Conservation (phyloP, 2,888 invertebrate species). For the Mechanitis mazaeus region DNA sequence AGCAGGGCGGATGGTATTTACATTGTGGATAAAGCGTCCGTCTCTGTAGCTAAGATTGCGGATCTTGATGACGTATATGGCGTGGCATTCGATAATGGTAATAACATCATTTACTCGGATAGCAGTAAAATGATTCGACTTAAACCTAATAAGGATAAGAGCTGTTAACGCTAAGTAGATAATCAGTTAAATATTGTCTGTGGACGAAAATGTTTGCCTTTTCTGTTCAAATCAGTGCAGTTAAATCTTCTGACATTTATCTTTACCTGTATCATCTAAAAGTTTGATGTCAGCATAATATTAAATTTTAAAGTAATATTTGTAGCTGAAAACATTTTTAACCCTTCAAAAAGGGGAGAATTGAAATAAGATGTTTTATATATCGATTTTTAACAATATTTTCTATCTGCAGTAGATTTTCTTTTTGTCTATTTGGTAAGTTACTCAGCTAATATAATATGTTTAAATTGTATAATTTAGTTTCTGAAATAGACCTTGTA, state of each 20-base stretch:
- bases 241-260: too few species aligned
- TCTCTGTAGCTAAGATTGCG: slow-evolving; percentile 39
- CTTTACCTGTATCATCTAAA: too few species aligned
- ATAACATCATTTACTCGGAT: slow-evolving; percentile 57
- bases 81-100: slow-evolving; percentile 54
- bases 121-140: slow-evolving; percentile 37
- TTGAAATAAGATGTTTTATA: too few species aligned
- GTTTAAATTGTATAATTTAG: neutral
- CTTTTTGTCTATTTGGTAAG: too few species aligned
- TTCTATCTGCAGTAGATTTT: too few species aligned
- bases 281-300: too few species aligned
- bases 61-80: slow-evolving; percentile 53
- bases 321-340: too few species aligned
- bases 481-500: slow-evolving; percentile 14
- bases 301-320: too few species aligned
- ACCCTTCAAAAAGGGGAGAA: too few species aligned
- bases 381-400: too few species aligned
- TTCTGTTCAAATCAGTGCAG: slow-evolving; percentile 6
- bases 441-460: neutral
- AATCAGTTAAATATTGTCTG: slow-evolving; percentile 17
- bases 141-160: slow-evolving; percentile 29
- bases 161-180: slow-evolving; percentile 25
- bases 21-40: slow-evolving; percentile 37
- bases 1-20: slow-evolving; percentile 53
- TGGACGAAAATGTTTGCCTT: neutral